phyloP scores from a whole-genome alignment of 2,888 invertebrate genomes.

The Lottia gigantea region DNA sequence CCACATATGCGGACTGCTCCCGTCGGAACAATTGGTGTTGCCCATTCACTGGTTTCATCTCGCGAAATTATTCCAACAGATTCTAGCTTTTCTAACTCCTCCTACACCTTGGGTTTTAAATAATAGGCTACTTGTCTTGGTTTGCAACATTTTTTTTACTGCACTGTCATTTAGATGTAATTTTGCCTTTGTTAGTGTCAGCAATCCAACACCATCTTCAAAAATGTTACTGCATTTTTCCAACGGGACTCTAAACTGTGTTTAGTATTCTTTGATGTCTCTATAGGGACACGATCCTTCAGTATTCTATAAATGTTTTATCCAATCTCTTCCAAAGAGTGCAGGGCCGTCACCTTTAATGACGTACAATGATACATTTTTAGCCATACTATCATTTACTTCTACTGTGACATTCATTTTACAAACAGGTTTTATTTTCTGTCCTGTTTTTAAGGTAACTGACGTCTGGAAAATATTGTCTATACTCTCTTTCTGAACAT shows the following conservation, averaged over 20 bases:
- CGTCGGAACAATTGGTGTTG: constrained; percentile 28
- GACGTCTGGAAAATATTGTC: neutral
- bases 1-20: constrained; percentile 39
- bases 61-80: constrained; percentile 16
- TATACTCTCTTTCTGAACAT: neutral
- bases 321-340: neutral
- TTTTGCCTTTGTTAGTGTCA: constrained; percentile 19
- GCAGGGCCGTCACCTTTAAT: neutral
- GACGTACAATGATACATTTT: neutral
- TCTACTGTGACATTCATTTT: constrained; percentile 4
- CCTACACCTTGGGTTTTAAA: constrained; percentile 23
- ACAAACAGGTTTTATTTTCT: neutral
- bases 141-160: constrained; percentile 34
- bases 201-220: neutral
- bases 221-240: neutral
- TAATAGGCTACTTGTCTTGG: constrained; percentile 36
- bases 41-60: constrained; percentile 29
- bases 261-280: neutral
- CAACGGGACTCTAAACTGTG: neutral
- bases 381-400: neutral
- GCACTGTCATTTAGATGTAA: constrained; percentile 24
- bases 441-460: neutral
- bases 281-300: neutral
- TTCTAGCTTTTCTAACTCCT: constrained; percentile 18
- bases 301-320: neutral